Conservation (phyloP, 2,113 vertebrate species). For the Conger conger region DNA sequence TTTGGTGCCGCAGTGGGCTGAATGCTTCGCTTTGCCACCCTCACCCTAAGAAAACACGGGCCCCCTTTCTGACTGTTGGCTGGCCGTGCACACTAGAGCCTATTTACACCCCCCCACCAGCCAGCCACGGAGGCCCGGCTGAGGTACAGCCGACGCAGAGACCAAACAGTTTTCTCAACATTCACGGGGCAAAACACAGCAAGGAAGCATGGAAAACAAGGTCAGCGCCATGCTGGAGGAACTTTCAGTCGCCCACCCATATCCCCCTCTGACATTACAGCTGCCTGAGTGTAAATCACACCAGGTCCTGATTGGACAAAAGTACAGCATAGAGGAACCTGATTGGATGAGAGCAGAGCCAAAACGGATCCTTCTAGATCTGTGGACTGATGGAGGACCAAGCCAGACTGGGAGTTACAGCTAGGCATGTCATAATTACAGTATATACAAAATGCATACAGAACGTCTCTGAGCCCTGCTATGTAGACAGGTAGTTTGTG, state of each 20-base stretch:
- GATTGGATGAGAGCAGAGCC: constrained; percentile 55
- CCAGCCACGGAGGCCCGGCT: constrained; percentile 80
- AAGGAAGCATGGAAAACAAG: constrained; percentile 56
- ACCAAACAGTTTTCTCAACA: constrained; percentile 98
- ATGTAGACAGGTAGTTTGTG: neutral
- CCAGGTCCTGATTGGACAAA: constrained; percentile 42
- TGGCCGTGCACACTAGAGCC: constrained; percentile 87
- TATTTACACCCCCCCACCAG: constrained; percentile 79
- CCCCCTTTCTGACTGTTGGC: constrained; percentile 85
- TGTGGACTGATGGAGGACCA: constrained; percentile 24
- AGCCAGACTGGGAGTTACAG: neutral
- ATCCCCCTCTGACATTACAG: constrained; percentile 46
- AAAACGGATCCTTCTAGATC: constrained; percentile 39
- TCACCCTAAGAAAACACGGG: constrained; percentile 96
- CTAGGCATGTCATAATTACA: neutral
- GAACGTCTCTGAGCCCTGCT: neutral
- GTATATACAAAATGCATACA: neutral
- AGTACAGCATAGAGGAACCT: constrained; percentile 48
- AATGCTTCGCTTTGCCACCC: constrained; percentile 98
- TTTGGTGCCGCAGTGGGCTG: constrained; percentile 79
- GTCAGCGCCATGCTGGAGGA: constrained; percentile 67
- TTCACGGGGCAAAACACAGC: constrained; percentile 71
- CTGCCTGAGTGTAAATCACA: constrained; percentile 56
- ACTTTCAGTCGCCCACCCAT: constrained; percentile 65
- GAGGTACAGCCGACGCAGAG: constrained; percentile 89